These are phyloP conservation scores for Ondatra zibethicus DNA, from an alignment of 2,113 vertebrate genomes.

Conservation along the genomic window DNA sequence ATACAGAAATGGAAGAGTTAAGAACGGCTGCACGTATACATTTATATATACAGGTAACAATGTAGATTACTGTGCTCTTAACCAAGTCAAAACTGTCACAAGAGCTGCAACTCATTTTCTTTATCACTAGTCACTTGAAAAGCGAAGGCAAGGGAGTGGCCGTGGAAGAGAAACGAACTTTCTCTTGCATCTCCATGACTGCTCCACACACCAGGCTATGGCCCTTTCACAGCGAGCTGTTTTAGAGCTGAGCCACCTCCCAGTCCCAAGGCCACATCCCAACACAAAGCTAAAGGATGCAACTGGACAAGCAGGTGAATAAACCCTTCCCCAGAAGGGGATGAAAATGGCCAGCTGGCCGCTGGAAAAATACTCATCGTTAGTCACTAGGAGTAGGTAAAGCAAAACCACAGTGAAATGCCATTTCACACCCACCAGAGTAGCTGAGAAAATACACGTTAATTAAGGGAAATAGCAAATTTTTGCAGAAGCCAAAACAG, in stretches of 20 bases:
- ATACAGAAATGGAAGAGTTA: neutral
- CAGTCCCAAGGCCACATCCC: neutral
- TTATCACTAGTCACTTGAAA: neutral
- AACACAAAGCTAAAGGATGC: neutral
- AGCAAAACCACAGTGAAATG: constrained; percentile 23
- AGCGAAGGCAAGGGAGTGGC: neutral
- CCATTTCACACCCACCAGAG: neutral
- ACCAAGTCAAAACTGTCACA: neutral
- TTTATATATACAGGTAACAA: no score
- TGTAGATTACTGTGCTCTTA: neutral
- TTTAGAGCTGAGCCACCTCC: neutral
- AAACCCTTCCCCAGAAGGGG: neutral
- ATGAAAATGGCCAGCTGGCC: neutral
- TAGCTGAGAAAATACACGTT: neutral
- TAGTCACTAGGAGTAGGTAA: constrained; percentile 18
- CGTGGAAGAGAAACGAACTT: neutral
- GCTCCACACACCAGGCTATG: neutral
- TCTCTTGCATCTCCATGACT: neutral
- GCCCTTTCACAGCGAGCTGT: neutral
- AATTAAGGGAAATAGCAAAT: neutral
- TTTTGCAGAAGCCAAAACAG: neutral
- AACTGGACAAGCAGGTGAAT: neutral
- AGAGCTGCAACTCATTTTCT: neutral
- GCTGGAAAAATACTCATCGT: neutral
- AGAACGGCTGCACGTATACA: neutral